Percentiles rank a stretch among this genome's conserved stretches.
Conservation (phyloP, 2,797 vertebrate species). For the Schizopygopsis pylzovi region DNA sequence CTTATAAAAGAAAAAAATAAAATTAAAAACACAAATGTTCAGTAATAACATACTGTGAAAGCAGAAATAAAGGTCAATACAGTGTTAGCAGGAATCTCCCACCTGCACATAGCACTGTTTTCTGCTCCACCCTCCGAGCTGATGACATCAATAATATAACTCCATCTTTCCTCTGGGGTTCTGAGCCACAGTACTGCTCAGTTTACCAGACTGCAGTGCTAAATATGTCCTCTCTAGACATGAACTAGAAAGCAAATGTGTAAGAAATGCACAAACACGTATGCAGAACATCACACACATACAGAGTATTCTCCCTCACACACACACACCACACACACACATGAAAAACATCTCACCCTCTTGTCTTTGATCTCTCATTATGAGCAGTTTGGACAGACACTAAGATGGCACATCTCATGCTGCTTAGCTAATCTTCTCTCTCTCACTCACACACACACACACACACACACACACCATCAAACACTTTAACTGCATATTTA, state of each 20-base stretch:
- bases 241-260: not conserved
- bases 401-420: constrained; percentile 21
- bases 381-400: constrained; percentile 35
- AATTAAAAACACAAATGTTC: not conserved
- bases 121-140: not conserved
- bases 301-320: not conserved
- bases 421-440: constrained; percentile 3
- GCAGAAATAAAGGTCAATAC: not conserved
- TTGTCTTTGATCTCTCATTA: constrained; percentile 37
- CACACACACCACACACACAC: not conserved
- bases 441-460: not conserved
- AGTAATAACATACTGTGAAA: not conserved
- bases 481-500: constrained; percentile 3
- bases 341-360: not conserved
- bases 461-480: not conserved
- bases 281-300: not conserved
- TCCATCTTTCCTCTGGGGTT: not conserved
- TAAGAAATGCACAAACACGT: not conserved
- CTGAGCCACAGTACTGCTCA: not conserved
- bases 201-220: not conserved
- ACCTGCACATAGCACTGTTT: constrained; percentile 2
- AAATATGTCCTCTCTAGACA: not conserved
- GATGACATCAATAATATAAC: not conserved
- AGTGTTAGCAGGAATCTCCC: not conserved
- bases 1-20: not conserved